phyloP scores from a whole-genome alignment of 1,140 invertebrate genomes.

The Ceratoteleas bidentatus region DNA sequence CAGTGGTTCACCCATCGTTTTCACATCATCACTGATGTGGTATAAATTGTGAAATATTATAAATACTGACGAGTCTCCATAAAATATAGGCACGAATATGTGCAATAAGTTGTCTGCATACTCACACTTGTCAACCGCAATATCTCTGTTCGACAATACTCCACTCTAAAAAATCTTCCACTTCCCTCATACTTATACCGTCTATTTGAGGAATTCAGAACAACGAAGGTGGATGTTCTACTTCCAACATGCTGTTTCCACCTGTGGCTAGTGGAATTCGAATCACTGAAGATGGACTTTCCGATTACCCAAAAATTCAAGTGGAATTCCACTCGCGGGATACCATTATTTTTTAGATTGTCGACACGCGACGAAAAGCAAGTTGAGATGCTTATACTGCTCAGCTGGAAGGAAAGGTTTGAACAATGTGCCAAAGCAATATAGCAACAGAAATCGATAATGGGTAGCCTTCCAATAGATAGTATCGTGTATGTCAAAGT shows the following conservation, averaged over 20 bases:
- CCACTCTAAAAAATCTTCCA: background rate
- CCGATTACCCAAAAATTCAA: too few relatives aligned
- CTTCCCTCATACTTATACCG: too few relatives aligned
- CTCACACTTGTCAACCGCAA: background rate
- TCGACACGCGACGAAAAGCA: too few relatives aligned
- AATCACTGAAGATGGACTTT: too few relatives aligned
- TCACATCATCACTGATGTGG: background rate
- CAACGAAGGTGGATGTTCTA: too few relatives aligned
- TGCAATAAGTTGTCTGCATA: background rate
- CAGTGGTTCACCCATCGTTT: background rate
- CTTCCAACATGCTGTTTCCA: too few relatives aligned
- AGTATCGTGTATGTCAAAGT: slow-evolving; percentile 9
- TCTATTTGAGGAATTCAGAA: too few relatives aligned
- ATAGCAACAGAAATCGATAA: slow-evolving; percentile 17
- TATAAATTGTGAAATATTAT: background rate
- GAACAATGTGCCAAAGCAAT: slow-evolving; percentile 9
- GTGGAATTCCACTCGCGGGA: too few relatives aligned
- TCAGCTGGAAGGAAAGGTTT: background rate
- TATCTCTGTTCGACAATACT: background rate
- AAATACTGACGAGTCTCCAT: background rate
- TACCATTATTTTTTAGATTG: too few relatives aligned
- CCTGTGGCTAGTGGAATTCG: too few relatives aligned
- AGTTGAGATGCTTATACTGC: background rate
- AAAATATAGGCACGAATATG: background rate
- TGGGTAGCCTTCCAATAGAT: slow-evolving; percentile 40